Percentiles rank a stretch among this genome's conserved stretches.
Evolutionary conservation across 2,113 vertebrate species (phyloP).

Genomic region (Crocuta crocuta): DNA sequence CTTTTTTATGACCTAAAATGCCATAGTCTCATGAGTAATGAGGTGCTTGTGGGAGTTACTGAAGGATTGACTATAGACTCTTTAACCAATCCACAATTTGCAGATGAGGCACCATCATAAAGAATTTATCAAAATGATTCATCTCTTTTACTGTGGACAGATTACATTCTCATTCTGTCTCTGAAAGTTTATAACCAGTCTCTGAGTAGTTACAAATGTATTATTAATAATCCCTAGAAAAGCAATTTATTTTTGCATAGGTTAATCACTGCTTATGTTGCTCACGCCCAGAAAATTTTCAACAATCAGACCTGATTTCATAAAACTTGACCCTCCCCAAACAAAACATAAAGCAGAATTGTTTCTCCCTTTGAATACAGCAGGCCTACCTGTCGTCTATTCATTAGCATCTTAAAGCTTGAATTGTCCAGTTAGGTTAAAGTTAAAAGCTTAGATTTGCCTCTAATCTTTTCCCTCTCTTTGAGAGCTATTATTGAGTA

Average conservation of each 20-base stretch:
- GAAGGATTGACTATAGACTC: conserved; percentile 69
- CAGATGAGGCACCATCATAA: conserved; percentile 66
- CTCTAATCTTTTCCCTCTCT: background rate
- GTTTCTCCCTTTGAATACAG: background rate
- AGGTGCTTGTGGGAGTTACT: conserved; percentile 25
- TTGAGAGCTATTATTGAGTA: conserved; percentile 22
- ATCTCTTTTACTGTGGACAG: conserved; percentile 73
- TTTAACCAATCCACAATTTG: conserved; percentile 70
- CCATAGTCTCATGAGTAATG: conserved; percentile 65
- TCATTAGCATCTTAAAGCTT: background rate
- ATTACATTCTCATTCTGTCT: conserved; percentile 72
- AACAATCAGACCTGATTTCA: conserved; percentile 41
- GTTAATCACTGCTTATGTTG: conserved; percentile 46
- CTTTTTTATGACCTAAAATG: conserved; percentile 59
- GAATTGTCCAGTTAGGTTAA: background rate
- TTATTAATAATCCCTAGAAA: conserved; percentile 83
- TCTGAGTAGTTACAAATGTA: conserved; percentile 72
- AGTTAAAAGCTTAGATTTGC: background rate
- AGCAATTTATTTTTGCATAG: conserved; percentile 20
- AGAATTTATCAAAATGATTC: conserved; percentile 81
- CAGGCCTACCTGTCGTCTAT: background rate
- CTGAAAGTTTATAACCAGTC: conserved; percentile 38
- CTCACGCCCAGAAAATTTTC: conserved; percentile 61
- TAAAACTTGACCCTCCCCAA: conserved; percentile 60
- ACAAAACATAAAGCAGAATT: conserved; percentile 57